These are phyloP conservation scores for Metopia argyrocephala DNA, from an alignment of 2,888 invertebrate species.

Conservation along the genomic window DNA sequence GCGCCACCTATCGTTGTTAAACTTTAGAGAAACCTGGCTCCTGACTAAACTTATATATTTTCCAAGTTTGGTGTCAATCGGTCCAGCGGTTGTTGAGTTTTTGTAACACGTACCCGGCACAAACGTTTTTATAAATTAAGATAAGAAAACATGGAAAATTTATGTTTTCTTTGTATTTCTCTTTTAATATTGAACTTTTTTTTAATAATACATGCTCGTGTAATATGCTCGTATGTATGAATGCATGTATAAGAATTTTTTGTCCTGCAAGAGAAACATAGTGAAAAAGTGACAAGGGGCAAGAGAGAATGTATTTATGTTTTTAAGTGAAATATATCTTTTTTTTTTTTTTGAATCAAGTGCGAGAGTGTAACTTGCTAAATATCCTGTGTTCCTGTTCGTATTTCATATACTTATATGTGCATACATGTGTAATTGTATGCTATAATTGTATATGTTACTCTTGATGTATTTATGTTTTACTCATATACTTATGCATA, in stretches of 20 bases:
- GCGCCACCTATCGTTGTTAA: too few relatives aligned
- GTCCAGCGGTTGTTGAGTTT: too few relatives aligned
- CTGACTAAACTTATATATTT: too few relatives aligned
- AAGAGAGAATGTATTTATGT: background rate
- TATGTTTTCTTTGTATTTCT: background rate
- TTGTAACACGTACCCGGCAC: too few relatives aligned
- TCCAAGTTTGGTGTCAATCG: too few relatives aligned
- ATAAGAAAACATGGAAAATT: too few relatives aligned
- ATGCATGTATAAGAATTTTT: background rate
- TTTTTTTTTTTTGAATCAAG: too few relatives aligned
- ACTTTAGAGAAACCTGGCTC: too few relatives aligned
- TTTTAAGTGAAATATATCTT: background rate
- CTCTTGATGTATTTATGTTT: background rate
- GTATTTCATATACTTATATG: slow-evolving; percentile 77
- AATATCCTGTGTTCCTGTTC: slow-evolving; percentile 76
- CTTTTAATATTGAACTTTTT: background rate
- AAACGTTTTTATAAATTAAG: too few relatives aligned
- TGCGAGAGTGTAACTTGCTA: slow-evolving; percentile 25
- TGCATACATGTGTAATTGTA: slow-evolving; percentile 72
- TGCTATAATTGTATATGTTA: slow-evolving; percentile 57
- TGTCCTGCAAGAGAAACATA: background rate
- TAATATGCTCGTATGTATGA: background rate
- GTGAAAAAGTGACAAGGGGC: background rate
- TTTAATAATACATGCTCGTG: background rate
- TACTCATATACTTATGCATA: background rate